Percentiles rank a stretch among this genome's conserved stretches.
Conservation (phyloP, 2,113 vertebrate species). For the Tinamus guttatus region DNA sequence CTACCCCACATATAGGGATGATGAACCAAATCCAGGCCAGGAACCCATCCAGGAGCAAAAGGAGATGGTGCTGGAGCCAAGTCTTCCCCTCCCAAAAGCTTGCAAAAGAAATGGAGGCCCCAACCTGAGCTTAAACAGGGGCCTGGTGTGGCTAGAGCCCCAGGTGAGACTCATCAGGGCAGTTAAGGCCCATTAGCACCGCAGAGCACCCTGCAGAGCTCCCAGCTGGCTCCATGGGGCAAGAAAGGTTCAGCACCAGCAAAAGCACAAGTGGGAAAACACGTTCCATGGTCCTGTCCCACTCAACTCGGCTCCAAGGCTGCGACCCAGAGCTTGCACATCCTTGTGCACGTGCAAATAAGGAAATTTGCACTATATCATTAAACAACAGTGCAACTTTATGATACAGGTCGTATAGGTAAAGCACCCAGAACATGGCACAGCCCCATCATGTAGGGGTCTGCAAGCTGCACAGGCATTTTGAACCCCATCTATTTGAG, state of each 20-base stretch:
- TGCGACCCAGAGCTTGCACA: too few species aligned
- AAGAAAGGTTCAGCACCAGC: too few species aligned
- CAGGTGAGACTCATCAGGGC: not conserved
- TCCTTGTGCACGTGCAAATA: too few species aligned
- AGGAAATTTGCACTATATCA: too few species aligned
- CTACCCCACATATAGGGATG: not conserved
- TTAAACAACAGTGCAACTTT: not conserved
- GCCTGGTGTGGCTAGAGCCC: not conserved
- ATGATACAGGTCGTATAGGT: too few species aligned
- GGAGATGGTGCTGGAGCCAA: rapidly evolving
- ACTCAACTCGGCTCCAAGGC: too few species aligned
- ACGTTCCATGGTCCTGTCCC: not conserved
- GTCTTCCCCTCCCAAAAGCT: rapidly evolving
- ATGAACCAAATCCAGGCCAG: rapidly evolving
- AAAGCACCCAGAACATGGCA: not conserved
- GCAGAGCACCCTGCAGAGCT: too few species aligned
- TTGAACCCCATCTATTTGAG: too few species aligned
- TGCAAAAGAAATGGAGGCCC: rapidly evolving
- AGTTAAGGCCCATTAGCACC: not conserved
- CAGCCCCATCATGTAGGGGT: too few species aligned
- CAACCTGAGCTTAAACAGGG: not conserved
- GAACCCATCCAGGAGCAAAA: not conserved
- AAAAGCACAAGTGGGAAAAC: not conserved
- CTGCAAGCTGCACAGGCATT: too few species aligned
- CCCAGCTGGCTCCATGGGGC: too few species aligned